These are phyloP conservation scores for Ditylenchus dipsaci DNA, from an alignment of 1,140 invertebrate species.

Conservation along the genomic window DNA sequence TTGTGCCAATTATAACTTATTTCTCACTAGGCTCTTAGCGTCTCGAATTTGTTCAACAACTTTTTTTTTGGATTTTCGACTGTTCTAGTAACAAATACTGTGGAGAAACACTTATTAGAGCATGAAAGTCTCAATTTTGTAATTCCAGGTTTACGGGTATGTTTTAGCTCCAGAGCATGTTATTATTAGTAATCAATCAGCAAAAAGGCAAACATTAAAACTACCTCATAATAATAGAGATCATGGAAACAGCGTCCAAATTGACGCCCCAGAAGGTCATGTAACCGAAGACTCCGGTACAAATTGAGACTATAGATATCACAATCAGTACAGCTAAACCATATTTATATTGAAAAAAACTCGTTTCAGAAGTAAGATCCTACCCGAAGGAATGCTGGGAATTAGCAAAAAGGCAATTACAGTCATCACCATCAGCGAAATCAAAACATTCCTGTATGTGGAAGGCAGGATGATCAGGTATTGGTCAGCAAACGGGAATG, in stretches of 20 bases:
- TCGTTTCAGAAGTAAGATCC: neutral
- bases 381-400: slow-evolving; percentile 59
- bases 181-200: too few relatives aligned
- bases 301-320: slow-evolving; percentile 59
- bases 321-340: slow-evolving; percentile 59
- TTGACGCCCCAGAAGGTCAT: slow-evolving; percentile 60
- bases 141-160: too few relatives aligned
- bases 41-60: too few relatives aligned
- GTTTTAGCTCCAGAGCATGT: too few relatives aligned
- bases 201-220: neutral
- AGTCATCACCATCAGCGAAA: slow-evolving; percentile 60
- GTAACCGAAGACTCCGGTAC: slow-evolving; percentile 60
- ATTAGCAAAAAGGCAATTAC: slow-evolving; percentile 60
- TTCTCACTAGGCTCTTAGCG: too few relatives aligned
- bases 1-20: too few relatives aligned
- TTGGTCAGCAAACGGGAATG: slow-evolving; percentile 58
- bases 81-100: too few relatives aligned
- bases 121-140: too few relatives aligned
- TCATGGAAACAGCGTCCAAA: slow-evolving; percentile 58
- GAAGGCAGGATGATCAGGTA: slow-evolving; percentile 58
- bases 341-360: too few relatives aligned
- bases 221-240: slow-evolving; percentile 59
- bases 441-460: slow-evolving; percentile 59
- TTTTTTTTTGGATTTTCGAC: too few relatives aligned
- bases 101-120: too few relatives aligned